These are phyloP conservation scores for Rafetus swinhoei DNA, from an alignment of 2,113 vertebrate species.

Conservation along the genomic window DNA sequence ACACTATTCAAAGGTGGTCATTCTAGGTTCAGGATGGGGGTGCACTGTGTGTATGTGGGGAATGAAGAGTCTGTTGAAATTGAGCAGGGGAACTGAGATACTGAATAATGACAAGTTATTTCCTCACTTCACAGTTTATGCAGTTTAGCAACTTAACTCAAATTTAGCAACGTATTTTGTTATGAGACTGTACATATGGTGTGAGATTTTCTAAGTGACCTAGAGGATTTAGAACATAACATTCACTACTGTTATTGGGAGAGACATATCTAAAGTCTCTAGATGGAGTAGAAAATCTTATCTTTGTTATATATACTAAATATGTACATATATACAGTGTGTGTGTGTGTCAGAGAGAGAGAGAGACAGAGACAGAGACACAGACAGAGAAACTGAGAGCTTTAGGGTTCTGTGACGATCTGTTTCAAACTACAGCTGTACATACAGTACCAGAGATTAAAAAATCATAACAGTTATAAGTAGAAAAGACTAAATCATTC, in stretches of 20 bases:
- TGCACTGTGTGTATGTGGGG: neutral
- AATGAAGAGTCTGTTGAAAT: neutral
- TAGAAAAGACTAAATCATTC: neutral
- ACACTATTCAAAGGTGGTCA: neutral
- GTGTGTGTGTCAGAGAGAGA: neutral
- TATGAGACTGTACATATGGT: neutral
- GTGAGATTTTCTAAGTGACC: neutral
- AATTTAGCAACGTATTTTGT: neutral
- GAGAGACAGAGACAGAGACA: neutral
- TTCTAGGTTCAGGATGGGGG: neutral
- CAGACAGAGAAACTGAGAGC: too few species aligned
- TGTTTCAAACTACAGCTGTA: neutral
- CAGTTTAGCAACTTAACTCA: neutral
- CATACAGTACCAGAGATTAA: accelerated
- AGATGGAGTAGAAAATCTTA: neutral
- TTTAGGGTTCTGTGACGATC: neutral
- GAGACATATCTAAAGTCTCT: neutral
- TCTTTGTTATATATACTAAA: neutral
- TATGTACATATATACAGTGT: neutral
- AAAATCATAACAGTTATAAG: neutral
- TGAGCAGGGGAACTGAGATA: neutral
- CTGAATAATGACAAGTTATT: neutral
- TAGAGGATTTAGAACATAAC: neutral
- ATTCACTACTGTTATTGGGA: neutral
- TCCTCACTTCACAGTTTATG: neutral